Evolutionary conservation across 37 sponge, comb jelly and placozoan genomes (phyloP).

Genomic region (Oscarella lobularis): DNA sequence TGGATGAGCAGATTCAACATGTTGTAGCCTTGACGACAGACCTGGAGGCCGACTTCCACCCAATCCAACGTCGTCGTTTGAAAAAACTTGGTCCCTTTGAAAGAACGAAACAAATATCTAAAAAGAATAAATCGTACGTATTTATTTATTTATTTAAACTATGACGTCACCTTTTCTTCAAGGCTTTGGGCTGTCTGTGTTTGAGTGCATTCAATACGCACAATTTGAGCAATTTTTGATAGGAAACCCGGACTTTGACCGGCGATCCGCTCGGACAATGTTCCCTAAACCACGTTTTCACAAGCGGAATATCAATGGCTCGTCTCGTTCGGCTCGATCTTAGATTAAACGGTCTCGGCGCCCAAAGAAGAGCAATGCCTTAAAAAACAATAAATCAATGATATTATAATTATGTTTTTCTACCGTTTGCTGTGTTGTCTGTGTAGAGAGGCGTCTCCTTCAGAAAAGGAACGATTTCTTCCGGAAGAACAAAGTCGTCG

Average conservation of each 20-base stretch:
- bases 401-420: not conserved
- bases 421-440: slow-evolving; percentile 97
- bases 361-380: slow-evolving; percentile 84
- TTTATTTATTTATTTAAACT: no score
- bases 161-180: slow-evolving; percentile 95
- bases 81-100: slow-evolving; percentile 98
- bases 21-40: slow-evolving; percentile 99
- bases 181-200: slow-evolving; percentile 88
- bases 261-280: slow-evolving; percentile 94
- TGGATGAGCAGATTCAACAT: slow-evolving; percentile 99
- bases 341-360: slow-evolving; percentile 94
- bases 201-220: slow-evolving; percentile 94
- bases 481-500: slow-evolving; percentile 80
- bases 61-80: slow-evolving; percentile 97
- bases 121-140: not conserved
- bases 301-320: slow-evolving; percentile 86
- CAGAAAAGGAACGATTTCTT: slow-evolving; percentile 76
- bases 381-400: not conserved
- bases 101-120: slow-evolving; percentile 91
- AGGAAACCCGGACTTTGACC: slow-evolving; percentile 97
- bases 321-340: slow-evolving; percentile 83
- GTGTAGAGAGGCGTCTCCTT: slow-evolving; percentile 87
- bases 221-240: slow-evolving; percentile 94
- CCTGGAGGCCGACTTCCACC: slow-evolving; percentile 99
- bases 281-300: slow-evolving; percentile 92